Percentiles rank a stretch among this genome's conserved stretches.
Conservation (phyloP, 2,888 invertebrate genomes). For the Caenorhabditis sp. region DNA sequence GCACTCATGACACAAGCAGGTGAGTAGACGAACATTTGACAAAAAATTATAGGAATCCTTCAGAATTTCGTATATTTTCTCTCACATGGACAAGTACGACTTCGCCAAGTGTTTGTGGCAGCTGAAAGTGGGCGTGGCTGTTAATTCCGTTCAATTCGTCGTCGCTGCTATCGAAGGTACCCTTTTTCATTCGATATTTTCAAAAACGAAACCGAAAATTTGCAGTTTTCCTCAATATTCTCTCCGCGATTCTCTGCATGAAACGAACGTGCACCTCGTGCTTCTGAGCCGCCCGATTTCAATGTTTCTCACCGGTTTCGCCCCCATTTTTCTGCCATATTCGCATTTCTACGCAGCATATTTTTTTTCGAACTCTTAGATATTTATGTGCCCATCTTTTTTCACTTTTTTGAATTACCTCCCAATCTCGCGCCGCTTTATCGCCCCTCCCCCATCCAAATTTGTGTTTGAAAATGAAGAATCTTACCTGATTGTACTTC, state of each 20-base stretch:
- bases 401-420: slow-evolving; percentile 3
- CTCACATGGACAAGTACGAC: slow-evolving; percentile 77
- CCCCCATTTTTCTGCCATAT: slow-evolving; percentile 22
- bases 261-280: slow-evolving; percentile 70
- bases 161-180: slow-evolving; percentile 70
- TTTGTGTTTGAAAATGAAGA: neutral
- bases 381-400: slow-evolving; percentile 41
- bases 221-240: slow-evolving; percentile 73
- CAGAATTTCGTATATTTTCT: slow-evolving; percentile 76
- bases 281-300: slow-evolving; percentile 11
- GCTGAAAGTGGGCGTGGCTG: slow-evolving; percentile 75
- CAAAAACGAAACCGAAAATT: slow-evolving; percentile 13
- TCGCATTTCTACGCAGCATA: neutral
- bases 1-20: slow-evolving; percentile 74
- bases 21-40: slow-evolving; percentile 13
- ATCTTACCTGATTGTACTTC: slow-evolving; percentile 1
- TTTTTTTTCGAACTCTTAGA: slow-evolving; percentile 13
- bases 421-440: neutral
- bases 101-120: slow-evolving; percentile 71
- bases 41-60: neutral
- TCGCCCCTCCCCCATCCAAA: no score
- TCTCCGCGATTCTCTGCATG: slow-evolving; percentile 72
- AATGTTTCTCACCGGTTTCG: slow-evolving; percentile 8
- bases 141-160: slow-evolving; percentile 76
- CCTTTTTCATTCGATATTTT: no score